Evolutionary conservation across 1,140 invertebrate species (phyloP), one percentile per base, ranked within the genome.

Genomic region (Ladona fulva): DNA sequence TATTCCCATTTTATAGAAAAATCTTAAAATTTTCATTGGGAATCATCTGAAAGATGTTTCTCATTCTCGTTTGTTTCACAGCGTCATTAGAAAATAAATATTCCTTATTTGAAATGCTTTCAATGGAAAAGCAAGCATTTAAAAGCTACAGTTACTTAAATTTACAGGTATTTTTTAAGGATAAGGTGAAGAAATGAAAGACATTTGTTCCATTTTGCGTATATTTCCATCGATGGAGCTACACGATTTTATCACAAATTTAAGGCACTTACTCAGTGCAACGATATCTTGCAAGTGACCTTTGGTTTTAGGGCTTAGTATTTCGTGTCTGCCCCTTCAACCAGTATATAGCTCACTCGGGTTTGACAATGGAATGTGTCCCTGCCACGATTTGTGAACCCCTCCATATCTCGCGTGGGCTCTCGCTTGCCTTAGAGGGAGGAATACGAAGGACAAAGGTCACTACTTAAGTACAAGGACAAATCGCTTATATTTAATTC

Each of bases 201-300:
- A 25, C 76, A 73, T 0, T 14, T 19, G 10, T 73, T 42, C 44
- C 44, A 66, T 59, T 59, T 25, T 77, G 59, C 74, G 59, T 78
- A 79, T 79, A 77, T 79, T 79, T 79, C 79, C 76, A 78, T 79
- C 79, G 78, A 79, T 77, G 75, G 79, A 74, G 76, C 79, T 79
- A 79, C 79, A 79, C 77, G 78, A 79, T 79, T 79, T 79, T 79
- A 79, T 79, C 79, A 79, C 79, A 79, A 79, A 79, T 78, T 74
- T 79, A 79, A 79, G 79, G 79, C 79, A 79, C 79, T 79, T 79
- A 75, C 74, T 78, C 77, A 79, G 79, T 79, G 79, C 79, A 79
- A 78, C 79, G 78, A 79, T 79, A 66, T 66, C 52, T 66, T 66
- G 52, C 52, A 66, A 66, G 52, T 66, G 52, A 66, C 52, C 52